Evolutionary conservation across 2,797 vertebrate genomes (phyloP), one percentile per base, ranked within the genome.

Genomic region (Diplodus sargus): DNA sequence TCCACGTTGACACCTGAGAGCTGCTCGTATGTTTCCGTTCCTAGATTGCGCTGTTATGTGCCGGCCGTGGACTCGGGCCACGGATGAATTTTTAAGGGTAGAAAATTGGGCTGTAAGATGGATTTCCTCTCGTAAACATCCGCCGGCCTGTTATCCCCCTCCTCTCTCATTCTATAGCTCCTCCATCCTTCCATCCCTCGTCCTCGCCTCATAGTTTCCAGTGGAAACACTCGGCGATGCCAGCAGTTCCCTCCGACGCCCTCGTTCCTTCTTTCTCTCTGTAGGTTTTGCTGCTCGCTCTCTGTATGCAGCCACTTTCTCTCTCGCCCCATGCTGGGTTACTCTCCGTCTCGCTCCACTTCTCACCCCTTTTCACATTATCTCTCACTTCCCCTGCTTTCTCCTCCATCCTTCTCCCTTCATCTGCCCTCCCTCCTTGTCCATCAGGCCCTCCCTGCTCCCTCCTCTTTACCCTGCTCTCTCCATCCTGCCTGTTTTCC

Each of bases 121-220:
- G 72, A 82, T 80, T 85, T 85, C 62, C 83, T 53, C 82, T 83
- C 58, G 49, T 79, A 85, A 85, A 89, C 86, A 79, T 81, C 62
- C 28, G 34, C 67, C 49, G 76, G 71, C 58, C 54, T 61, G 4
- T 57, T n/a, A 64, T 68, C 48, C 76, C 58, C 72, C 34, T 13
- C 25, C 52, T 34, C 61, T 17, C 22, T 9, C 25, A 3, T 53
- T n/a, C 67, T 70, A 30, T 18, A 70, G 25, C 75, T 67, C 42
- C 5, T 28, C 53, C 56, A 39, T 39, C 70, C 54, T 0, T 54
- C 62, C 39, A 4, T 56, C 23, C 34, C 20, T 60, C 57, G 43
- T 71, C 47, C 17, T 48, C 1, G 15, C 22, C 47, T 86, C 84
- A 86, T 25, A 68, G 28, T 89, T 90, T 88, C 90, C 87, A 78